A percentile compares a stretch with the other conserved stretches of the same genome.
Evolutionary conservation across 2,888 invertebrate genomes (phyloP).

Genomic region (Acrobasis consociella): DNA sequence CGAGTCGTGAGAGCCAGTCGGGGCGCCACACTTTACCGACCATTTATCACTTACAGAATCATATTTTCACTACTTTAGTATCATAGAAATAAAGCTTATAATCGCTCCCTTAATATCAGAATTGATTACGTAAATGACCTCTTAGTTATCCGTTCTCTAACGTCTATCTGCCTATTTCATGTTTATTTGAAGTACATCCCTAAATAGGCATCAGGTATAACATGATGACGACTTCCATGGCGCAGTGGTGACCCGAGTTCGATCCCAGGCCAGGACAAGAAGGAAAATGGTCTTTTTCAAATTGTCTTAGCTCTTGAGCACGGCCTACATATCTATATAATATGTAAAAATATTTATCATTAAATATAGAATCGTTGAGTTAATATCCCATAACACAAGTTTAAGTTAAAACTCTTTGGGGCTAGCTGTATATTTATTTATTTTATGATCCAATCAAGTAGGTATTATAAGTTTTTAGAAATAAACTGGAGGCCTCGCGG

Average conservation of each 20-base stretch:
- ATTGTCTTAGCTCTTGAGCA: no score
- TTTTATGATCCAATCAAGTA: neutral
- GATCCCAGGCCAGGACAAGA: no score
- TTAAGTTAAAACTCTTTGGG: no score
- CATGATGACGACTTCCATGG: conserved; percentile 23
- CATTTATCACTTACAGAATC: conserved; percentile 31
- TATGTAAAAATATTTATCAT: no score
- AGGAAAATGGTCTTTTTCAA: no score
- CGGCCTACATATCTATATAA: no score
- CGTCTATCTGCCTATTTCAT: conserved; percentile 49
- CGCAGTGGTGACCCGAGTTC: no score
- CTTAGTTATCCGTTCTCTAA: conserved; percentile 49
- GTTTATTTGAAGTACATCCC: conserved; percentile 52
- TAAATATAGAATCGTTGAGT: no score
- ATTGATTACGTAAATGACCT: conserved; percentile 44
- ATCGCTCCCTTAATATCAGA: conserved; percentile 3
- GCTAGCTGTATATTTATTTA: no score
- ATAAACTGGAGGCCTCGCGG: conserved; percentile 32
- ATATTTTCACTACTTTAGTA: conserved; percentile 24
- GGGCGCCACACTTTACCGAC: conserved; percentile 44
- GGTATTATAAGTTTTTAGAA: no score
- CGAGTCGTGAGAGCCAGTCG: conserved; percentile 57
- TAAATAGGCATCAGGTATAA: conserved; percentile 36
- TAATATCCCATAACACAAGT: no score
- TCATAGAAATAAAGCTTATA: conserved; percentile 12